Percentiles rank a stretch among this genome's conserved stretches.
Conservation (phyloP, 1,140 invertebrate genomes). For the Cydia fagiglandana region DNA sequence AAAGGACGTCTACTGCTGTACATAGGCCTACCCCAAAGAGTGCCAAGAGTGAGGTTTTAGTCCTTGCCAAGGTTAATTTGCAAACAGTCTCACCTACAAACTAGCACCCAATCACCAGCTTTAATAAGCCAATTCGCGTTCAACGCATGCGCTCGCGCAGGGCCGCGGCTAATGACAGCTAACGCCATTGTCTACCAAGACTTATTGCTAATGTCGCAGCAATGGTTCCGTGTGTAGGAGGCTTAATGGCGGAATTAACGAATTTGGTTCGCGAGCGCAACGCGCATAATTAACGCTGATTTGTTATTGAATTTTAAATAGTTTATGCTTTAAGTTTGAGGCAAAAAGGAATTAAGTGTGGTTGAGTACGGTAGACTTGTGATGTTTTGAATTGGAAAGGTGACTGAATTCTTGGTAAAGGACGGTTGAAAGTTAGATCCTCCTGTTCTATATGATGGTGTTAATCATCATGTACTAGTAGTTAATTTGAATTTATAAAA, state of each 20-base stretch:
- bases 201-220: conserved; percentile 52
- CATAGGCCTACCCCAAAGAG: no score
- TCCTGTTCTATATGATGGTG: background rate
- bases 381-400: background rate
- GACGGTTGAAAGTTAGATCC: background rate
- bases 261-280: conserved; percentile 47
- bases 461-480: background rate
- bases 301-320: conserved; percentile 60
- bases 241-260: conserved; percentile 55
- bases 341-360: background rate
- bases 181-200: conserved; percentile 58
- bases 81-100: conserved; percentile 30
- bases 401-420: background rate
- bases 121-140: conserved; percentile 71
- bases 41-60: no score
- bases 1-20: no score
- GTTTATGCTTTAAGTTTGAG: background rate
- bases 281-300: conserved; percentile 49
- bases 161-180: conserved; percentile 70
- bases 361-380: background rate
- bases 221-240: conserved; percentile 54
- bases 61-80: conserved; percentile 7
- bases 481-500: background rate
- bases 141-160: conserved; percentile 48
- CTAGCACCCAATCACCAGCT: conserved; percentile 44